Evolutionary conservation across 2,797 vertebrate genomes (phyloP).

Genomic region (Gambelia wislizenii): DNA sequence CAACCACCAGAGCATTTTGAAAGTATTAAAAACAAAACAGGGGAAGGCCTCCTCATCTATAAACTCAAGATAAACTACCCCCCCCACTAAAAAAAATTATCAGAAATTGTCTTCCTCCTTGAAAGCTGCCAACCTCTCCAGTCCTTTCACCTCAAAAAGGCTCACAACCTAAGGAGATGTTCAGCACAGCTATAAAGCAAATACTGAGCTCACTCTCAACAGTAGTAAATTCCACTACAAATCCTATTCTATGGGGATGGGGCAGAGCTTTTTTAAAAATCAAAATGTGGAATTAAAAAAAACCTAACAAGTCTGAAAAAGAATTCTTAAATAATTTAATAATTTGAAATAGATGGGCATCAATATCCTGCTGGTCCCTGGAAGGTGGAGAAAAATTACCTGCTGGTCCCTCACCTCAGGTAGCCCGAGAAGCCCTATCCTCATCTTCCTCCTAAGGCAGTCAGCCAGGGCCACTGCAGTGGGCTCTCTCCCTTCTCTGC

Average conservation of each 20-base stretch:
- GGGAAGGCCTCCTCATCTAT: not conserved
- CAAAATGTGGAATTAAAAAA: not conserved
- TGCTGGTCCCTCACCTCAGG: no score
- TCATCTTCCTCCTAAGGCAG: no score
- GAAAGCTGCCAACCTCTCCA: not conserved
- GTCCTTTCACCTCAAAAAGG: not conserved
- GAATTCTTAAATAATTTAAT: not conserved
- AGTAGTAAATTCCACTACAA: not conserved
- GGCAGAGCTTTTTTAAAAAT: not conserved
- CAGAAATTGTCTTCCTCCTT: not conserved
- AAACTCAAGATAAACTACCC: not conserved
- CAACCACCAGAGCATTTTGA: no score
- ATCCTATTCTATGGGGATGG: not conserved
- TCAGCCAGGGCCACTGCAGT: no score
- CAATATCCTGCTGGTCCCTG: no score
- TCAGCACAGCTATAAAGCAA: not conserved
- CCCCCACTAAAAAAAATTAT: not conserved
- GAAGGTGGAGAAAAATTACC: no score
- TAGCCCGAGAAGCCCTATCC: no score
- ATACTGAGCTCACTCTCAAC: not conserved
- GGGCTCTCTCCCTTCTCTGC: no score
- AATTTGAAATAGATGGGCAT: not conserved
- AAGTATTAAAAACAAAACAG: no score
- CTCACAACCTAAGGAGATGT: not conserved
- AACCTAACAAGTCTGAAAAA: not conserved